These are phyloP conservation scores for Solenodon paradoxus DNA, from an alignment of 2,113 vertebrate genomes.

Conservation along the genomic window DNA sequence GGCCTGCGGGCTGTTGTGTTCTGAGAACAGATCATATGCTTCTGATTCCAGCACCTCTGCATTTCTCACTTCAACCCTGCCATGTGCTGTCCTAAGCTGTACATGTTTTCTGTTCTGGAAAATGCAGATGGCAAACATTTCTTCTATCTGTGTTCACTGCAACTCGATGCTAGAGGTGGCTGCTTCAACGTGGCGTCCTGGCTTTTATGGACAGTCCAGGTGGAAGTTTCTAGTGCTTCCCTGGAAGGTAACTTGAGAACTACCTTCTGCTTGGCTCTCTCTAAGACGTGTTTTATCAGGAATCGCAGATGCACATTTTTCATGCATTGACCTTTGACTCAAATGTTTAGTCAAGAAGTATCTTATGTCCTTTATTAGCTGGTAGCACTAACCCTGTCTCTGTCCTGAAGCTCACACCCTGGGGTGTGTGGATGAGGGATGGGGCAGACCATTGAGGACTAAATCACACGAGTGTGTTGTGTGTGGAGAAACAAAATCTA, in stretches of 20 bases:
- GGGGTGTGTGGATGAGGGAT: background rate
- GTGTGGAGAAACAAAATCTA: accelerated
- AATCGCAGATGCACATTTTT: background rate
- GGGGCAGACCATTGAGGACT: background rate
- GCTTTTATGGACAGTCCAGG: background rate
- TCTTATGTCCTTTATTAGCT: background rate
- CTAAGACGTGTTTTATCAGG: background rate
- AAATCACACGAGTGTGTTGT: no score
- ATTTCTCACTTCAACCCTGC: background rate
- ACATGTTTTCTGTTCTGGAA: background rate
- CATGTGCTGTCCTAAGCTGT: background rate
- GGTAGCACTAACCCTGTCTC: no score
- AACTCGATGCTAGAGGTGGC: background rate
- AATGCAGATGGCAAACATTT: background rate
- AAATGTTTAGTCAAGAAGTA: background rate
- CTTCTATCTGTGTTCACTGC: background rate
- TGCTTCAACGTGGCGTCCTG: background rate
- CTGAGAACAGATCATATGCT: accelerated
- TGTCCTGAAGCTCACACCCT: background rate
- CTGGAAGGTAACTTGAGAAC: background rate
- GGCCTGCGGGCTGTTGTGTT: background rate
- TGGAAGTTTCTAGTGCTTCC: background rate
- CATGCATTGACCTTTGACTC: background rate
- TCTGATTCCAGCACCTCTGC: background rate
- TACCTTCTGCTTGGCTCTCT: background rate